Percentiles rank a stretch among this genome's conserved stretches.
phyloP scores from a whole-genome alignment of 2,113 vertebrate species.

The Passer domesticus region DNA sequence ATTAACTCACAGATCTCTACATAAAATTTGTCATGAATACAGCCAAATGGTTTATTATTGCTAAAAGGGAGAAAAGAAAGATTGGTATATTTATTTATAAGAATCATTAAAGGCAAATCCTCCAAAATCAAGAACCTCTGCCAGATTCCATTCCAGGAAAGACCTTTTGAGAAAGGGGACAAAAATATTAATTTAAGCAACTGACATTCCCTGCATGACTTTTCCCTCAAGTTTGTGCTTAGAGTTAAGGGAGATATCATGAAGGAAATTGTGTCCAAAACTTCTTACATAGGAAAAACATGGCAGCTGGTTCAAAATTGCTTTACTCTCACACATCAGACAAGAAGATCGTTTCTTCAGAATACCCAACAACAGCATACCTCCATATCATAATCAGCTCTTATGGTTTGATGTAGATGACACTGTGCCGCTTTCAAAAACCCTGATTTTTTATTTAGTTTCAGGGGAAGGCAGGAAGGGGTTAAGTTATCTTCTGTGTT shows the following conservation, averaged over 20 bases:
- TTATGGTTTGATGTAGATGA: background rate
- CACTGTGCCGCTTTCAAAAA: background rate
- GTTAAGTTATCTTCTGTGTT: background rate
- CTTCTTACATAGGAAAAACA: background rate
- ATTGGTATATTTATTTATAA: background rate
- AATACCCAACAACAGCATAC: background rate
- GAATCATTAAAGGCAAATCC: background rate
- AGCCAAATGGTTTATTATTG: background rate
- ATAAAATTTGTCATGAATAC: background rate
- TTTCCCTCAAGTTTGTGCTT: background rate
- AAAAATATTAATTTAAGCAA: background rate
- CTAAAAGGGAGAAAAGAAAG: background rate
- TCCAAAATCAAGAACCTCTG: background rate
- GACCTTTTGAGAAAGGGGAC: background rate
- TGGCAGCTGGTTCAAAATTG: background rate
- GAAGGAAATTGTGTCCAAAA: background rate
- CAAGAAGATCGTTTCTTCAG: background rate
- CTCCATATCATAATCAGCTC: background rate
- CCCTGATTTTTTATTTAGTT: background rate
- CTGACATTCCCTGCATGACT: background rate
- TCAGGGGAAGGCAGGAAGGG: fast-evolving
- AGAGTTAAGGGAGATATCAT: background rate
- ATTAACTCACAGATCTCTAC: background rate
- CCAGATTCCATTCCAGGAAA: background rate
- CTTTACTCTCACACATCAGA: background rate